Evolutionary conservation across 2,888 invertebrate genomes (phyloP), one percentile per base, ranked within the genome.

Genomic region (Brenthis daphne): DNA sequence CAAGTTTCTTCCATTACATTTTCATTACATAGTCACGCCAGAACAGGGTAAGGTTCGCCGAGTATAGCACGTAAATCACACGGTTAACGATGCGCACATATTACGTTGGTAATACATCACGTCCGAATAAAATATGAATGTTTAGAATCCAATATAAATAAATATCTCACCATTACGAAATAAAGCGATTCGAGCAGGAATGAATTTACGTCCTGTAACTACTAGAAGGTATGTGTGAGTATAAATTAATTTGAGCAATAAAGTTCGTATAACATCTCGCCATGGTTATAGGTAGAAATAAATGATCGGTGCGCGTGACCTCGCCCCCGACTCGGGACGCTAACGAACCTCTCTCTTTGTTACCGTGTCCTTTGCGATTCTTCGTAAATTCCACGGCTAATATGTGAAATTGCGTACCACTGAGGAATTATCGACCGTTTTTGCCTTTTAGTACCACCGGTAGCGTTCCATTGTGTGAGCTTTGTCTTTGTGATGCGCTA

Each of bases 321-420:
- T 90, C 88, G 89, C 85, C 86, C 86, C 82, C 80, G 82, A 82
- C 77, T 74, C 80, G 85, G 84, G 86, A 80, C 82, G 83, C 82
- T 85, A 86, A 87, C 86, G 85, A 86, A 84, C 87, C 88, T 87
- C 88, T 88, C 88, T 87, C 88, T 89, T 88, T 86, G 85, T 86
- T 77, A 77, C 75, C 79, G 81, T 80, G 85, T 86, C 85, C 86
- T 87, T 86, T 85, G 81, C 82, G 74, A 80, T 81, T 79, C 82
- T 82, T 77, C 82, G 77, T 70, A 80, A 80, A 83, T 82, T 79
- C 82, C 81, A 70, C 75, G 79, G 76, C 78, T 75, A 78, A 76
- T 73, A 77, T 78, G 77, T 74, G 75, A 77, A 78, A 75, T 76
- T 74, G 74, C 78, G 74, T 75, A 74, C 68, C 68, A 55, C 57